Evolutionary conservation across 2,113 vertebrate genomes (phyloP).

Genomic region (Rallus limicola): DNA sequence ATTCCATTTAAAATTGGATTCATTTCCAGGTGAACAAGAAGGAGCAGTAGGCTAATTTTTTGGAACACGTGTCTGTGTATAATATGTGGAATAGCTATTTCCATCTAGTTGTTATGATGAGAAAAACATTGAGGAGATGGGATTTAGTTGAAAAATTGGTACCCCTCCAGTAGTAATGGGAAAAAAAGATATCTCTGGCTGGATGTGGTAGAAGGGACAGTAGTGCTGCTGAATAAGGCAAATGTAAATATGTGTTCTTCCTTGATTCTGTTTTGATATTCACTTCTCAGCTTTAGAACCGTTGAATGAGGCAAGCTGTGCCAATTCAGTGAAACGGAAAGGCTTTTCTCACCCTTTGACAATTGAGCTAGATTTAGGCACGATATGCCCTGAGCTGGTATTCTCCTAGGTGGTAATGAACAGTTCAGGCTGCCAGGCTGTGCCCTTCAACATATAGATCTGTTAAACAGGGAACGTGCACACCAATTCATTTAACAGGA

Average conservation of each 20-base stretch:
- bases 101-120: neutral
- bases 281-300: neutral
- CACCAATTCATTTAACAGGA: neutral
- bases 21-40: neutral
- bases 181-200: neutral
- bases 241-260: neutral
- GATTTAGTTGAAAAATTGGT: neutral
- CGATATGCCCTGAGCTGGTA: neutral
- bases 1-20: neutral
- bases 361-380: neutral
- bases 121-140: neutral
- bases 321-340: neutral
- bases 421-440: neutral
- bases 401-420: neutral
- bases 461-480: slow-evolving; percentile 19
- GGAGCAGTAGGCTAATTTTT: neutral
- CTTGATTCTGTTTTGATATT: neutral
- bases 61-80: neutral
- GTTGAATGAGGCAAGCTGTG: neutral
- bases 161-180: neutral
- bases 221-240: neutral
- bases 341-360: neutral
- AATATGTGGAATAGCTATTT: neutral
- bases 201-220: neutral
- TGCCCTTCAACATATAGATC: neutral